Base-by-base conservation (phyloP, 2,797 vertebrate genomes). In the Alca torda region DNA sequence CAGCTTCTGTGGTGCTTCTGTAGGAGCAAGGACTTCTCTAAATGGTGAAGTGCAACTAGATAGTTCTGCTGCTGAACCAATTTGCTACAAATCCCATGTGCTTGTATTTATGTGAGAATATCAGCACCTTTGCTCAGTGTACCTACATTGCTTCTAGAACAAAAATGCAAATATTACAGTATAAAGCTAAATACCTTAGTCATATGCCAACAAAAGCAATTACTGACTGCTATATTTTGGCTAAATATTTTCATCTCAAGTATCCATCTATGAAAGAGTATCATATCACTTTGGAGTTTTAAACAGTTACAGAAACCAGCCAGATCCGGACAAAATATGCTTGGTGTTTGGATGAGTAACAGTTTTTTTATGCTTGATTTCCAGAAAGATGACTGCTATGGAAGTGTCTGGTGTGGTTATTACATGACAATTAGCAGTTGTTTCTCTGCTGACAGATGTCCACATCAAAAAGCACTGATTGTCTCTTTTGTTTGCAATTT, bases 381-480 rank as follows among this genome's bases (percentile, higher is more conserved):
- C 80, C 82, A 89, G 73, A 91, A 85, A 61, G 91, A 93, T 87
- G 78, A 73, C 90, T 82, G 89, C 81, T 90, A 19, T 94, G 75
- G 26, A 95, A 95, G 41, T 76, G 72, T 90, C 90, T 96, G 78
- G 56, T 92, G 48, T 94, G 84, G 56, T 84, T 90, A 83, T 92
- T 92, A 90, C 53, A 74, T 74, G 84, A 94, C 87, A 94, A 87
- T 94, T 91, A 95, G 87, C 89, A 82, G 89, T 96, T 85, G 87
- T 89, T 93, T 87, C 87, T 96, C 69, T 88, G 53, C 90, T 94
- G 93, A 91, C 93, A 92, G 92, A 83, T 95, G 68, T 74, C 95
- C 84, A 74, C 92, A 85, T 89, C 70, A 80, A 83, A 92, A 96
- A 92, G 87, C 85, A 73, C 79, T 81, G 79, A 78, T 93, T 74